These are phyloP conservation scores for Drosophila mauritiana DNA, from an alignment of 1,140 invertebrate species.

Conservation along the genomic window DNA sequence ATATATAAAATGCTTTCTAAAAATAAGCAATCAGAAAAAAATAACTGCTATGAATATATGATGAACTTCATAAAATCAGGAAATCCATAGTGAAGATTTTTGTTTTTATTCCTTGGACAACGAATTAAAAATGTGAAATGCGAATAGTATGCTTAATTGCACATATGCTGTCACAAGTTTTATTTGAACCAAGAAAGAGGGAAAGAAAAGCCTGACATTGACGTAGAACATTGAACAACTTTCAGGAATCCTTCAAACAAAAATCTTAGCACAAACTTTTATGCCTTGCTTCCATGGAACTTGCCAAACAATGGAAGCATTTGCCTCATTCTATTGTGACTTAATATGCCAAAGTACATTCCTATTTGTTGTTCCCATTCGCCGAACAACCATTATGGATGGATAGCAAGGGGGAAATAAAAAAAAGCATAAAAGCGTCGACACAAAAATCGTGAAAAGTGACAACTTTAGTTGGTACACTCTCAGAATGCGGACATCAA, in stretches of 20 bases:
- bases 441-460: constrained; percentile 41
- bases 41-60: too few species aligned
- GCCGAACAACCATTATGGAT: constrained; percentile 47
- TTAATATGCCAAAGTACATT: constrained; percentile 6
- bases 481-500: not conserved
- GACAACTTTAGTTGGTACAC: constrained; percentile 18
- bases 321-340: not conserved
- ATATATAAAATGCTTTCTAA: too few species aligned
- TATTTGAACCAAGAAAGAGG: not conserved
- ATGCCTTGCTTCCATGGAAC: constrained; percentile 2
- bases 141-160: too few species aligned
- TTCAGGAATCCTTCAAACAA: constrained; percentile 21
- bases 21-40: too few species aligned
- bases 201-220: constrained; percentile 4
- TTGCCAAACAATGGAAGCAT: constrained; percentile 20
- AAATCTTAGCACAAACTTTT: constrained; percentile 11
- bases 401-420: constrained; percentile 37
- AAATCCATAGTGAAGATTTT: too few species aligned
- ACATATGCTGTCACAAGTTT: not conserved
- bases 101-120: too few species aligned
- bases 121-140: too few species aligned
- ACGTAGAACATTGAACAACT: constrained; percentile 9
- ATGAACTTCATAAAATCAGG: too few species aligned
- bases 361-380: constrained; percentile 1
- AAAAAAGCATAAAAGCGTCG: constrained; percentile 20